Evolutionary conservation across 2,797 vertebrate genomes (phyloP), one percentile per base, ranked within the genome.

Genomic region (Hemibagrus guttatus): DNA sequence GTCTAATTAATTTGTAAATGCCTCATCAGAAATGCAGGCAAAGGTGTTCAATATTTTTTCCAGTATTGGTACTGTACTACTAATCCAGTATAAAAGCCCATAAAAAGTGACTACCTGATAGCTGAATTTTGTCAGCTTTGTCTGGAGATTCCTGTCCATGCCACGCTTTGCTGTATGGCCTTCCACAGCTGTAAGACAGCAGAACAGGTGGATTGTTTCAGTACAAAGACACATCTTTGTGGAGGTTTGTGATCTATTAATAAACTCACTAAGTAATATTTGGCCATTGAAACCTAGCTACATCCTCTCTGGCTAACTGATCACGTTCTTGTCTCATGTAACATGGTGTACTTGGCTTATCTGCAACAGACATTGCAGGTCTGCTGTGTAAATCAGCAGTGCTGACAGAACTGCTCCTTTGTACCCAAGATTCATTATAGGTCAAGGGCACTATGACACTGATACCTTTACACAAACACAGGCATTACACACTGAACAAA

Each of bases 121-220:
- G 96, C 91, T 93, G 95, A 88, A 94, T 92, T 69, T 95, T 93
- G 89, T 95, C 94, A 75, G 92, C 95, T 92, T 95, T 95, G 78
- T 97, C 96, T 91, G 96, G 87, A 12, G 95, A 94, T 46, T 95
- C 95, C 23, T 97, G 96, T 1, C 92, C 94, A 54, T 96, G 93
- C 91, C 92, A 96, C 91, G 93, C 92, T 93, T 93, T 97, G 92
- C 95, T 96, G 92, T 97, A 98, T 0, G 97, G 96, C 91, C 97
- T 94, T 91, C 98, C 98, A 91, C 98, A 99, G 93, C 98, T 99
- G 68, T 16, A 86, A 74, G 13, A 82, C 31, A 84, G 31, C 68
- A 81, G 6, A 84, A 2, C 1, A 31, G 11, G 23, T 49, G 79
- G 79, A 42, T 17, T 28, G 16, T 52, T 31, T 13, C 0, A 54